phyloP scores from a whole-genome alignment of 2,113 vertebrate genomes.

The Malaclemys terrapin region DNA sequence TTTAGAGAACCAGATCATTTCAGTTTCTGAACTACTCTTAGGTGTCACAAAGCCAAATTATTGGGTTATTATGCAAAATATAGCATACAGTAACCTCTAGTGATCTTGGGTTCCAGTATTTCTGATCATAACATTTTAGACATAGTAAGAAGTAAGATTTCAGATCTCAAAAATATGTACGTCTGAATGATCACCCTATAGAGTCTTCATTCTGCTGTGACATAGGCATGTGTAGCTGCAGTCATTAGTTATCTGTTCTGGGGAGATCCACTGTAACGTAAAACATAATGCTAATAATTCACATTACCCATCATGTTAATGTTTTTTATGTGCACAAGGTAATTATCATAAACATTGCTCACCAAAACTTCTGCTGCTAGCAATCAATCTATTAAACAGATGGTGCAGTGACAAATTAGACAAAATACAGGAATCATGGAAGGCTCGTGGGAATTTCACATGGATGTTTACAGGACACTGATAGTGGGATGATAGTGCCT shows the following conservation, averaged over 20 bases:
- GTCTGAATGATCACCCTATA: neutral
- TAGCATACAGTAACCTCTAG: neutral
- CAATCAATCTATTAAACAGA: constrained; percentile 37
- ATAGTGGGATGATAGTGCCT: constrained; percentile 1
- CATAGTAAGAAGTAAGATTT: neutral
- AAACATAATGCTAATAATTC: constrained; percentile 30
- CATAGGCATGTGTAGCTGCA: neutral
- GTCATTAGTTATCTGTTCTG: neutral
- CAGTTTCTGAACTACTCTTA: neutral
- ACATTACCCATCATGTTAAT: constrained; percentile 39
- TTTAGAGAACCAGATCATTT: neutral
- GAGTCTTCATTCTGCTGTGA: neutral
- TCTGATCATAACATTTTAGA: neutral
- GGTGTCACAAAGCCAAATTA: neutral
- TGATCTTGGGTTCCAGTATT: neutral
- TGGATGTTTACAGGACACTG: constrained; percentile 30
- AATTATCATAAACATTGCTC: constrained; percentile 32
- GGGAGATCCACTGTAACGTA: neutral
- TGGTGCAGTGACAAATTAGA: constrained; percentile 10
- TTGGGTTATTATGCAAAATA: neutral
- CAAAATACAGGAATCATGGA: constrained; percentile 40
- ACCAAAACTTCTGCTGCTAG: constrained; percentile 18
- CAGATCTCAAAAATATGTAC: neutral
- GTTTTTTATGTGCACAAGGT: neutral
- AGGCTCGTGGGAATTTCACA: constrained; percentile 37